Conservation (phyloP, 2,888 invertebrate species). For the Ectemnius lituratus region DNA sequence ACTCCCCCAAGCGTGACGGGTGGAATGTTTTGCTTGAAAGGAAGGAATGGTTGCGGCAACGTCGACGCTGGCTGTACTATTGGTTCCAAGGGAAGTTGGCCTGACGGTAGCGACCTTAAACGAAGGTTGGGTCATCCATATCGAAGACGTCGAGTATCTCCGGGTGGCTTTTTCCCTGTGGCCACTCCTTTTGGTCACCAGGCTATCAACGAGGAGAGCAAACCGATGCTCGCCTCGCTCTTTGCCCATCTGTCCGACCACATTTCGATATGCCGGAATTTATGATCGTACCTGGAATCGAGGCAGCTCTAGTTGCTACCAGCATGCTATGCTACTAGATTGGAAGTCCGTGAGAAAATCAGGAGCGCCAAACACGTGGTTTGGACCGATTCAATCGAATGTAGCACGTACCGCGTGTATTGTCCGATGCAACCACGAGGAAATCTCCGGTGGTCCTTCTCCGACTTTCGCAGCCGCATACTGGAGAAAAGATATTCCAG, state of each 20-base stretch:
- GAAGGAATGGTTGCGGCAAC: too few relatives aligned
- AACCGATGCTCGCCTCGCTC: slow-evolving; percentile 28
- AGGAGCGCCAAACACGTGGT: slow-evolving; percentile 26
- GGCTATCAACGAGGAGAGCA: slow-evolving; percentile 8
- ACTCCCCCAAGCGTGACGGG: too few relatives aligned
- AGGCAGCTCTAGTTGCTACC: slow-evolving; percentile 30
- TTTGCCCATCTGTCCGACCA: slow-evolving; percentile 49
- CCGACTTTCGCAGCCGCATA: too few relatives aligned
- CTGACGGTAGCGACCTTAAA: background rate
- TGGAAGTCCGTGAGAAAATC: slow-evolving; percentile 46
- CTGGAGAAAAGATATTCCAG: too few relatives aligned
- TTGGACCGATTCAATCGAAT: slow-evolving; percentile 19
- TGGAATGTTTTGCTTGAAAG: too few relatives aligned
- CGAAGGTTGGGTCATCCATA: slow-evolving; percentile 12
- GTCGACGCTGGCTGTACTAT: too few relatives aligned
- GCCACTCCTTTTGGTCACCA: slow-evolving; percentile 1
- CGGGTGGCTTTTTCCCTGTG: slow-evolving; percentile 13
- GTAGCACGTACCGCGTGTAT: too few relatives aligned
- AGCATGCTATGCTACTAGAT: slow-evolving; percentile 41
- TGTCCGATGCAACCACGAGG: too few relatives aligned
- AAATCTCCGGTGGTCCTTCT: too few relatives aligned
- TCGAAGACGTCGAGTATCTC: slow-evolving; percentile 29
- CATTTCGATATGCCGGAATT: slow-evolving; percentile 55
- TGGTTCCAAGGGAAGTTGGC: too few relatives aligned
- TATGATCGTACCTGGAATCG: slow-evolving; percentile 48